Evolutionary conservation across 2,888 invertebrate genomes (phyloP), one percentile per base, ranked within the genome.

Genomic region (Philhelius pedissequus): DNA sequence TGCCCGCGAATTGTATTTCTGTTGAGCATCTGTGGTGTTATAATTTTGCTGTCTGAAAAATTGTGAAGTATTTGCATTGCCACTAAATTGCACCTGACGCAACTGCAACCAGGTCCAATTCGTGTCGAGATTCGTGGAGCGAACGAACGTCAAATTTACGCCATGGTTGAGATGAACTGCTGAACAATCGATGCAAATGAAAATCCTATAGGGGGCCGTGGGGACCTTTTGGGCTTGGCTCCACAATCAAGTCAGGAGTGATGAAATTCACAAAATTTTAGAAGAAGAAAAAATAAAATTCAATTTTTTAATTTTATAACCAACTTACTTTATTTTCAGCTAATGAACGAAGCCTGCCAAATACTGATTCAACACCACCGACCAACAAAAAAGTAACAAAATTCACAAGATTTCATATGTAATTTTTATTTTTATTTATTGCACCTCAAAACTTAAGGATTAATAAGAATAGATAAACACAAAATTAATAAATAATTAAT

Each of bases 21-120:
- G 97, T 88, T 98, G 97, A 18, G 98, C 96, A 92, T 99, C 99
- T 58, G 95, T 95, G 40, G 97, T 96, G 75, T 94, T 94, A 90
- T 98, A 96, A 87, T 98, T 98, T 90, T 99, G 97, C 89, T 98
- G 97, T 77, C 96, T 94, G 93, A 99, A 99, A 92, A 96, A 99
- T 89, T 97, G 95, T 75, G 94, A 94, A 86, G 99, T 99, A 92
- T 97, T 97, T 25, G 97, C 95, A 92, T 99, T 99, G 89, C 99
- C 99, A 87, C 99, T 99, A 77, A 98, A 93, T 92, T 99, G 99
- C 99, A 99, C 99, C 88, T 98, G 97, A 74, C 99, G 93, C 69
- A 99, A 92, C 91, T 99, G 99, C 81, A 96, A 92, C 98, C 98
- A 99, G 88, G 98, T 98, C 99, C 99, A 99, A 91, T 97, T 99